Evolutionary conservation across 2,888 invertebrate species (phyloP).

Genomic region (Iselma pallidipennis): DNA sequence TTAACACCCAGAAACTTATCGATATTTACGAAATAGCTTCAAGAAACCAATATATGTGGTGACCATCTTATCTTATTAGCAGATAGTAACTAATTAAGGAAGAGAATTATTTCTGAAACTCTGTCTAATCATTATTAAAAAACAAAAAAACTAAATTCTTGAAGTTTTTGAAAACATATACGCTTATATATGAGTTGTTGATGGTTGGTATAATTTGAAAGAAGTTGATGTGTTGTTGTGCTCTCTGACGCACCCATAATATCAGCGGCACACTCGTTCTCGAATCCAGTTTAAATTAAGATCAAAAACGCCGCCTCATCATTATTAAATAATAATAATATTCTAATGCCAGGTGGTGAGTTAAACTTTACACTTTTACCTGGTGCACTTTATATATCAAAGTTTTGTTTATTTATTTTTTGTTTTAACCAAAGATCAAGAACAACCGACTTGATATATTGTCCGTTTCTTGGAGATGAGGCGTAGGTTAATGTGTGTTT

Average conservation of each 20-base stretch:
- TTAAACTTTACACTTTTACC: slow-evolving; percentile 21
- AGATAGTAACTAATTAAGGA: not conserved
- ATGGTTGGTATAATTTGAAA: not conserved
- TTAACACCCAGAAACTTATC: not conserved
- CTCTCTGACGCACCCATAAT: not conserved
- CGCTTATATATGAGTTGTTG: too few species aligned
- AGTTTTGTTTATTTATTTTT: slow-evolving; percentile 22
- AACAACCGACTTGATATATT: slow-evolving; percentile 25
- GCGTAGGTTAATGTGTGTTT: not conserved
- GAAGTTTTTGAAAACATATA: too few species aligned
- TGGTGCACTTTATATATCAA: slow-evolving; percentile 24
- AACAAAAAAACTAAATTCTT: too few species aligned
- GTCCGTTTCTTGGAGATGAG: slow-evolving; percentile 12
- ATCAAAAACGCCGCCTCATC: slow-evolving; percentile 7
- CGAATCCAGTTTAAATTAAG: slow-evolving; percentile 19
- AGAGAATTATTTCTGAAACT: not conserved
- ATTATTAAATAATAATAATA: slow-evolving; percentile 14
- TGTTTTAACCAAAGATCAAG: slow-evolving; percentile 18
- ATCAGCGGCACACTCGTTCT: not conserved
- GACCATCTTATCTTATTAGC: not conserved
- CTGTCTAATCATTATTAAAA: too few species aligned
- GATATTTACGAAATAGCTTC: not conserved
- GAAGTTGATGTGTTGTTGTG: too few species aligned
- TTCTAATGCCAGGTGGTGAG: slow-evolving; percentile 25
- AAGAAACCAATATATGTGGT: not conserved